Evolutionary conservation across 2,113 vertebrate species (phyloP), one percentile per base, ranked within the genome.

Genomic region (Piaya cayana): DNA sequence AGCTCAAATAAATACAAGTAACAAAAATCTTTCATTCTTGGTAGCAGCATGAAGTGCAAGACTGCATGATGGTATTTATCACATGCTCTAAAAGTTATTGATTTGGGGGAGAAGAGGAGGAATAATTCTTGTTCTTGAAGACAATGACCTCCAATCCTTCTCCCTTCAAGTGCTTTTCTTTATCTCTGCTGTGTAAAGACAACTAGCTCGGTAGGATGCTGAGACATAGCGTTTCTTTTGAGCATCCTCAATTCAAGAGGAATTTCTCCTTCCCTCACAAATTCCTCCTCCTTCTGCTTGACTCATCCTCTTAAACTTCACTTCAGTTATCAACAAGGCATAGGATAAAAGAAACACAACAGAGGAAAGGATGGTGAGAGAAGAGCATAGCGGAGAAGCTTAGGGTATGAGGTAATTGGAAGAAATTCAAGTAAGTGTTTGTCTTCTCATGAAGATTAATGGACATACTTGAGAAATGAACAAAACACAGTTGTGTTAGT

Each of bases 291-390:
- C 36, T 75, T 15, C 8, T 39, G 3, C 58, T 80, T 30, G 14
- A 20, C 12, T 26, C 47, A 5, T 15, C 21, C 45, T 63, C 81
- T 75, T 29, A 42, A 60, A 9, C 19, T 7, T 30, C 77, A 62
- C 16, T 23, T 65, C 69, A 88, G 27, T 16, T 12, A 34, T 12
- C 34, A 30, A 0, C 1, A 0, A 29, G 42, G 17, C 26, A 13
- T 0, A 0, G 29, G 43, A 52, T 6, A 12, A 14, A 58, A 60
- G 9, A 10, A 43, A 13, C 1, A 3, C 7, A 29, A 5, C 0
- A 45, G 36, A 50, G 42, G 19, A 29, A 58, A 52, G 13, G 12
- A 15, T 2, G 32, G 13, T 3, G 62, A 43, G 43, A 37, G 62
- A 42, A 37, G 50, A 58, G 65, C 27, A 2, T 10, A 8, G 39